Evolutionary conservation across 2,888 invertebrate species (phyloP).

Genomic region (Hedya salicella): DNA sequence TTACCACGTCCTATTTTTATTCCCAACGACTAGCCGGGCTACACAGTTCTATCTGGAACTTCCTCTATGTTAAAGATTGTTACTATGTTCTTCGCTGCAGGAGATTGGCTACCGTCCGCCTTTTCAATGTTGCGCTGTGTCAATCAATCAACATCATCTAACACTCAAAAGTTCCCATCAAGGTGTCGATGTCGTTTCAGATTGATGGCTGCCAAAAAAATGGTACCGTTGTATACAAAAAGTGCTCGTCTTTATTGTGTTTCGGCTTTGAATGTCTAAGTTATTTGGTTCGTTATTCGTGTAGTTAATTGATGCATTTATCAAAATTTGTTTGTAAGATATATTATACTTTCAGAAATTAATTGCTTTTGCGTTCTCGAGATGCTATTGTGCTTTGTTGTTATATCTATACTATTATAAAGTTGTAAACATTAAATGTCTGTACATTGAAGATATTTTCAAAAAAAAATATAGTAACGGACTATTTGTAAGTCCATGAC

Average conservation of each 20-base stretch:
- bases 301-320: not conserved
- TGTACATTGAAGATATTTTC: too few species aligned
- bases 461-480: too few species aligned
- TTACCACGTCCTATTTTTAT: too few species aligned
- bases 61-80: not conserved
- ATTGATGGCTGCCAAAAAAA: conserved; percentile 18
- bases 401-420: too few species aligned
- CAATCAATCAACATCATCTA: conserved; percentile 18
- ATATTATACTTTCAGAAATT: not conserved
- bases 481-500: too few species aligned
- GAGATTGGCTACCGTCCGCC: conserved; percentile 4
- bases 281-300: conserved; percentile 2
- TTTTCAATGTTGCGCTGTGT: conserved; percentile 11
- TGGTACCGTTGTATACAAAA: conserved; percentile 14
- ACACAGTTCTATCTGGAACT: not conserved
- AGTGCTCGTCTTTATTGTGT: conserved; percentile 18
- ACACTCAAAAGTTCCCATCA: too few species aligned
- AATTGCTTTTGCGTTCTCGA: too few species aligned
- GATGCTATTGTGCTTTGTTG: too few species aligned
- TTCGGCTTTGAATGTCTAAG: conserved; percentile 3
- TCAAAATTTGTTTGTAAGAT: not conserved
- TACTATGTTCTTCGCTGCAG: conserved; percentile 5
- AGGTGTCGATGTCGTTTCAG: conserved; percentile 19
- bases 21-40: too few species aligned
- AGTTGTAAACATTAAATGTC: too few species aligned